These are phyloP conservation scores for Poecile atricapillus DNA, from an alignment of 2,113 vertebrate species.

Conservation along the genomic window DNA sequence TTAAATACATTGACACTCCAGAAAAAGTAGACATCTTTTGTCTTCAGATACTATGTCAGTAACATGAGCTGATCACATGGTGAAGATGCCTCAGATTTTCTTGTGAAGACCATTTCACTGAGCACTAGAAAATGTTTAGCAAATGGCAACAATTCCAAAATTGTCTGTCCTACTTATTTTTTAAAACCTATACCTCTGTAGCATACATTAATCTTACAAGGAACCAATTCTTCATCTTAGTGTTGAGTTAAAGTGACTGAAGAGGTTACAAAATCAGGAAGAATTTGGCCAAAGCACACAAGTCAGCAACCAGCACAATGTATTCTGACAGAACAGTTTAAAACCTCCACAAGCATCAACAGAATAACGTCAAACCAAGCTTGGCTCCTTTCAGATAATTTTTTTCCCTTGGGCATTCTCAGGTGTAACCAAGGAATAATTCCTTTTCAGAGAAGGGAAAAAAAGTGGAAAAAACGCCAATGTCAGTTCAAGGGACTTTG, in stretches of 20 bases:
- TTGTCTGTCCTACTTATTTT: neutral
- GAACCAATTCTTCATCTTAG: neutral
- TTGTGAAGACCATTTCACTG: neutral
- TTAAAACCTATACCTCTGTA: neutral
- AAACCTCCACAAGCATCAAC: rapidly evolving
- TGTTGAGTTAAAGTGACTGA: neutral
- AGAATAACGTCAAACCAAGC: neutral
- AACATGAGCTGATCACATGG: neutral
- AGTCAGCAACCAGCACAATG: neutral
- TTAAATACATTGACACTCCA: neutral
- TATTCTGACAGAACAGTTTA: neutral
- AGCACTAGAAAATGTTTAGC: neutral
- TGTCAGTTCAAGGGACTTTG: neutral
- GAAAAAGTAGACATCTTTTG: neutral
- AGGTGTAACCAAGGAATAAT: neutral
- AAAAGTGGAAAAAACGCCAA: neutral
- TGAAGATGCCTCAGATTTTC: neutral
- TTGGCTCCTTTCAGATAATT: neutral
- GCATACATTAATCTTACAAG: neutral
- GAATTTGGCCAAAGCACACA: neutral
- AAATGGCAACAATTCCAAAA: neutral
- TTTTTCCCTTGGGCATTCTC: neutral
- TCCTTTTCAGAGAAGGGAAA: neutral
- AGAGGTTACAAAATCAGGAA: neutral
- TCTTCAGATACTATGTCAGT: neutral